phyloP scores from a whole-genome alignment of 2,113 vertebrate species.

The Corydoras maculifer region DNA sequence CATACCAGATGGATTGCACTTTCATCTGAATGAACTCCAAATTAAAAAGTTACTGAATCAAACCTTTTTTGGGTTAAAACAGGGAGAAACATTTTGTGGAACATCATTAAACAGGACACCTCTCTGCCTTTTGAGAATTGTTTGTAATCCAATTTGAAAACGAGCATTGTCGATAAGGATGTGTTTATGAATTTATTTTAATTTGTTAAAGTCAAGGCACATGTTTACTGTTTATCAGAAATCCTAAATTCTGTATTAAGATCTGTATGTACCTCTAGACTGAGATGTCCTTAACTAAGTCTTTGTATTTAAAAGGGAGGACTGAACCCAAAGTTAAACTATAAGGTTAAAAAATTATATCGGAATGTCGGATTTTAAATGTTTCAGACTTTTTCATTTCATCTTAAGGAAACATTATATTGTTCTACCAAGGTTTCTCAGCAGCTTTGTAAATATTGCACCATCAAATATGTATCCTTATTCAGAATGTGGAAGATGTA shows the following conservation, averaged over 20 bases:
- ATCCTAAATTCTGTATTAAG: constrained; percentile 54
- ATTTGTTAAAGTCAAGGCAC: too few relatives aligned
- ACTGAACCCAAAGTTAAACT: constrained; percentile 55
- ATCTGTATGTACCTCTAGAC: constrained; percentile 59
- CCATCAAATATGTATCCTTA: constrained; percentile 52
- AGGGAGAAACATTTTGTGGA: too few relatives aligned
- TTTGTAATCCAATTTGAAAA: too few relatives aligned
- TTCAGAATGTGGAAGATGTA: constrained; percentile 63
- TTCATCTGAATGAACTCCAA: too few relatives aligned
- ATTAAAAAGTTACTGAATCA: too few relatives aligned
- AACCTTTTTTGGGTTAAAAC: too few relatives aligned
- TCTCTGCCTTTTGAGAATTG: too few relatives aligned
- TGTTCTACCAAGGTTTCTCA: constrained; percentile 53
- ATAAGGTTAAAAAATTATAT: constrained; percentile 39
- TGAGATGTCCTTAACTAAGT: constrained; percentile 36
- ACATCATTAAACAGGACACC: too few relatives aligned
- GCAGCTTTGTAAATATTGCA: constrained; percentile 70
- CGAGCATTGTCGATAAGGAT: too few relatives aligned
- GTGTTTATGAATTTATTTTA: too few relatives aligned
- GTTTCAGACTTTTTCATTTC: constrained; percentile 44
- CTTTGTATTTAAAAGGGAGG: not conserved
- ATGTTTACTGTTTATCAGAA: constrained; percentile 38
- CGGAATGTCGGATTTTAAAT: constrained; percentile 45
- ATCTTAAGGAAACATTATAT: constrained; percentile 48
- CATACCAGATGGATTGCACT: too few relatives aligned